Evolutionary conservation across 2,888 invertebrate genomes (phyloP).

Genomic region (Epirrhoe tristata): DNA sequence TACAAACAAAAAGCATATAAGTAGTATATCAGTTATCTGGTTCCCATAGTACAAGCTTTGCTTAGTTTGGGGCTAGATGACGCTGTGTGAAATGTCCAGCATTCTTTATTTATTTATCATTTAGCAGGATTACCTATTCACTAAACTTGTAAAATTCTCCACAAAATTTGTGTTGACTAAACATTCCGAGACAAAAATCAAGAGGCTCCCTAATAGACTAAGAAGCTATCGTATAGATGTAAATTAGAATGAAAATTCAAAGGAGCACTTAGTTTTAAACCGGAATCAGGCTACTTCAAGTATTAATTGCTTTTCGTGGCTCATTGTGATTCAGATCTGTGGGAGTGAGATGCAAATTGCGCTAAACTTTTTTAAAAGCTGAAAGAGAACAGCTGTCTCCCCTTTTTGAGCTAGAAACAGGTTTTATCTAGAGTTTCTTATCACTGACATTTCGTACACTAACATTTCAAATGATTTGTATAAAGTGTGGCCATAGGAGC

Average conservation of each 20-base stretch:
- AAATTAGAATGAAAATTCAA: constrained; percentile 77
- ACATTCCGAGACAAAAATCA: constrained; percentile 2
- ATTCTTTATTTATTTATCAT: too few relatives aligned
- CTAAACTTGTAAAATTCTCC: too few relatives aligned
- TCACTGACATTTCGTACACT: too few relatives aligned
- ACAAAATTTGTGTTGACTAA: background rate
- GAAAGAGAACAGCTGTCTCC: constrained; percentile 19
- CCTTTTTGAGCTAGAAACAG: background rate
- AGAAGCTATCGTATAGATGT: constrained; percentile 61
- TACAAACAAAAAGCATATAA: too few relatives aligned
- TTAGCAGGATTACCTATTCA: too few relatives aligned
- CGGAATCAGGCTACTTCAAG: constrained; percentile 80
- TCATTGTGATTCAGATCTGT: constrained; percentile 82
- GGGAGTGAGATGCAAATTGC: constrained; percentile 81
- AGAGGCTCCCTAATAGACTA: constrained; percentile 34
- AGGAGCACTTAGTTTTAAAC: constrained; percentile 81
- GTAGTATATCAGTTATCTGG: too few relatives aligned
- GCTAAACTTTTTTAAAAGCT: constrained; percentile 64
- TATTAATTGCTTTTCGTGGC: constrained; percentile 84
- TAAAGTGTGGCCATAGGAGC: background rate
- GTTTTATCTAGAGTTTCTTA: background rate
- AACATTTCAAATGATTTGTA: background rate
- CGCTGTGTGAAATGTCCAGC: too few relatives aligned
- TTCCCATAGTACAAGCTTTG: too few relatives aligned
- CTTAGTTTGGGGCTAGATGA: too few relatives aligned